Evolutionary conservation across 2,797 vertebrate species (phyloP), one percentile per base, ranked within the genome.

Genomic region (Borostomias antarcticus): DNA sequence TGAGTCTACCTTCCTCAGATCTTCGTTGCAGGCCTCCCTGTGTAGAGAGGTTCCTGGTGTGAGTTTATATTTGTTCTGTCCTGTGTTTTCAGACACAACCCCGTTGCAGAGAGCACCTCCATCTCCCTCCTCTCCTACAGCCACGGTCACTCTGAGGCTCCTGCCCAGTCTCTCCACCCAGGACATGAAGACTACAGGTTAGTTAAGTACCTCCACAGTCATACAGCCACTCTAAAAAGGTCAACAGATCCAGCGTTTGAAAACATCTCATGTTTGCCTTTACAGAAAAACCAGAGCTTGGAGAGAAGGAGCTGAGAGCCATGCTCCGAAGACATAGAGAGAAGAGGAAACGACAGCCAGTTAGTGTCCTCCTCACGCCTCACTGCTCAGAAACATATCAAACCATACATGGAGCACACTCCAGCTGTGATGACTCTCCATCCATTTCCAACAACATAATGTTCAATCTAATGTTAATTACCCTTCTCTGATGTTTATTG

Each of bases 171-270:
- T 99, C 64, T 97, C 92, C 50, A 97, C 96, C 17, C 90, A 90
- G 68, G 98, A 98, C 86, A 98, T 98, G 97, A 98, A 95, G 89
- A 96, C 88, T 8, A 92, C 94, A 73, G 96, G 97, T 98, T 64
- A 89, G 94, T 74, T 8, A n/a, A n/a, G n/a, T n/a, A 8, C 6
- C 7, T 17, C 9, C 5, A 1, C 54, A n/a, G 51, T 0, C 32
- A 10, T 48, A 19, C 9, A 58, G 29, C 45, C 9, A 1, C 5
- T 33, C 0, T 35, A 10, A n/a, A n/a, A n/a, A 58, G 30, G 4
- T 51, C 2, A 50, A 2, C 6, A 0, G 13, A 30, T 40, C 6
- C 4, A 1, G 58, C 30, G 1, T 58, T 33, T 10, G 33, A 75
- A 25, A 0, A n/a, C 1, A 4, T 66, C 28, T 50, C 61, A 4